Base-by-base conservation (phyloP, 1,140 invertebrate species). In the Lysiphlebus fabarum region DNA sequence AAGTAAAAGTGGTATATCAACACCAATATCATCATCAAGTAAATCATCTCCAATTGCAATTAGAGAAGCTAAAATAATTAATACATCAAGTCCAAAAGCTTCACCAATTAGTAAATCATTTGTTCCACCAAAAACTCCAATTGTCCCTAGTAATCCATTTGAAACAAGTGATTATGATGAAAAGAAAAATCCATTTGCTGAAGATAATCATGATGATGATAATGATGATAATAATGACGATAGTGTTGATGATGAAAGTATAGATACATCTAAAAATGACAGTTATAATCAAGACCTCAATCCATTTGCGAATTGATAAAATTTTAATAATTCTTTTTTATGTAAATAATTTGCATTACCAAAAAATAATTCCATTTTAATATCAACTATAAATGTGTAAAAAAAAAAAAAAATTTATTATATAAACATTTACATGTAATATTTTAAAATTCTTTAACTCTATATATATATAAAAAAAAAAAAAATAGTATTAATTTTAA, bases 211-310 rank as follows among this genome's bases (percentile, higher is more conserved):
- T 17, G 66, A 73, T 41, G 72, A 77, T 47, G 72, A 75, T 33
- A 67, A 72, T 55, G 66, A 72, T 66, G 82, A 84, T 65, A n/a
- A n/a, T n/a, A n/a, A n/a, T n/a, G n/a, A n/a, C n/a, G n/a, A n/a
- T n/a, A n/a, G n/a, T n/a, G n/a, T n/a, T n/a, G 80, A 83, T 70
- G 44, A 33, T 7, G 14, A 83, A 83, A 60, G 84, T 72, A 36
- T 26, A 26, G 17, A 73, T 77, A 63, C 50, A 60, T 60, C 33
- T 8, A 66, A 71, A 8, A 73, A 76, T 44, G 79, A 81, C 58
- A 70, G 79, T 70, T 87, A 87, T 68, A 84, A 87, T 67, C 86
- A 85, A 65, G 87, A 86, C 69, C 68, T 86, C 12, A 88, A 88
- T 73, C 86, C 85, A 11, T 89, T 88, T 67, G 72, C 63, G 33